Evolutionary conservation across 2,888 invertebrate species (phyloP).

Genomic region (Schrankia costaestrigalis): DNA sequence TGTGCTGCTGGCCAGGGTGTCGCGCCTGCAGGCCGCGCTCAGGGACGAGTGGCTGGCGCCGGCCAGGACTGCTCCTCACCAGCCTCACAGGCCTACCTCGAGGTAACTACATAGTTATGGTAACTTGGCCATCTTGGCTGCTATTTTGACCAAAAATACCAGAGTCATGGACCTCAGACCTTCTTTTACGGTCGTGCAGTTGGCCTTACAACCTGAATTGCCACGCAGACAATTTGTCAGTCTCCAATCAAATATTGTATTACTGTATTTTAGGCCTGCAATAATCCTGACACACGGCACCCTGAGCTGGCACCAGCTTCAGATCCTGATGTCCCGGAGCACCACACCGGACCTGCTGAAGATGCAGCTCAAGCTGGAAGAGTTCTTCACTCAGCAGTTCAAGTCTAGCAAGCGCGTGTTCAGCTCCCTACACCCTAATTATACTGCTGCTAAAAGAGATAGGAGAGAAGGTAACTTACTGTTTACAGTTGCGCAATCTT

Average conservation of each 20-base stretch:
- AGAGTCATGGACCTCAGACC: too few species aligned
- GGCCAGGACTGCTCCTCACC: constrained; percentile 18
- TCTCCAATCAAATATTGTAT: too few species aligned
- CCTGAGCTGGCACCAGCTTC: constrained; percentile 95
- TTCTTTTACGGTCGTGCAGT: too few species aligned
- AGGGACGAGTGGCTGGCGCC: constrained; percentile 88
- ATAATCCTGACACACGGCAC: constrained; percentile 96
- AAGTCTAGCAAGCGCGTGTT: constrained; percentile 96
- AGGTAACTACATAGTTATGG: too few species aligned
- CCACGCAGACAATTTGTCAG: too few species aligned
- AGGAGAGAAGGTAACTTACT: constrained; percentile 58
- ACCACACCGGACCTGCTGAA: constrained; percentile 98
- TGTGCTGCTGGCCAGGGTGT: constrained; percentile 94
- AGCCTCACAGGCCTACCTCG: constrained; percentile 28
- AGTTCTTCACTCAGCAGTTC: constrained; percentile 99
- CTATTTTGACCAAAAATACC: too few species aligned
- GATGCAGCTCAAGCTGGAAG: constrained; percentile 97
- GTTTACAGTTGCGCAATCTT: background rate
- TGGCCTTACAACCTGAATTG: too few species aligned
- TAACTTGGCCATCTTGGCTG: too few species aligned
- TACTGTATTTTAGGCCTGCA: too few species aligned
- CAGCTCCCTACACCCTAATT: constrained; percentile 81
- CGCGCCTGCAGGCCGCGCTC: constrained; percentile 88
- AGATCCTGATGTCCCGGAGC: constrained; percentile 97
- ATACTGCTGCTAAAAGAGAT: constrained; percentile 43